phyloP scores from a whole-genome alignment of 1,140 invertebrate genomes.

The Leptonema lineaticorne region DNA sequence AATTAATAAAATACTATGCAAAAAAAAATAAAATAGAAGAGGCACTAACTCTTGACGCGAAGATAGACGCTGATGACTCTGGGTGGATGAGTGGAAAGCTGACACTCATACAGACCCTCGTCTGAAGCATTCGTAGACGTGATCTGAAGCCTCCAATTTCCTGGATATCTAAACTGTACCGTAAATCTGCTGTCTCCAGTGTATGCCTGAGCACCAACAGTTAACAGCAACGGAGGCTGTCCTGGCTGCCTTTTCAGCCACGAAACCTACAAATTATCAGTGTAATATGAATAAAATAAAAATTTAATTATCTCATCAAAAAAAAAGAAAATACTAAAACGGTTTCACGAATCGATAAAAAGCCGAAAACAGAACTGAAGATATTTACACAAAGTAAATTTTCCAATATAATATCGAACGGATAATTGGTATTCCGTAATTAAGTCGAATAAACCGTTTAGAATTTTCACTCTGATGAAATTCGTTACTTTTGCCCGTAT shows the following conservation, averaged over 20 bases:
- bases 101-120: slow-evolving; percentile 74
- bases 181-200: slow-evolving; percentile 72
- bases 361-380: too few relatives aligned
- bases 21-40: neutral
- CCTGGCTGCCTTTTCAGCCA: slow-evolving; percentile 68
- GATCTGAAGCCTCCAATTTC: slow-evolving; percentile 75
- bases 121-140: slow-evolving; percentile 68
- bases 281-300: too few relatives aligned
- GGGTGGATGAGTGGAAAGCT: slow-evolving; percentile 75
- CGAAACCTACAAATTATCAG: slow-evolving; percentile 59
- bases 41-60: slow-evolving; percentile 68
- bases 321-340: too few relatives aligned
- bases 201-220: slow-evolving; percentile 69
- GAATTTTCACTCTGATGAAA: too few relatives aligned
- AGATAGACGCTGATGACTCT: slow-evolving; percentile 71
- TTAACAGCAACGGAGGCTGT: slow-evolving; percentile 66
- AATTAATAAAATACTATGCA: neutral
- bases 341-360: too few relatives aligned
- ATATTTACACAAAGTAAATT: too few relatives aligned
- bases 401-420: too few relatives aligned
- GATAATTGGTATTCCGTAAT: too few relatives aligned
- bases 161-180: slow-evolving; percentile 75
- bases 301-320: too few relatives aligned
- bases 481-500: too few relatives aligned
- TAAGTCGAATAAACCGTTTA: too few relatives aligned